phyloP scores from a whole-genome alignment of 2,113 vertebrate genomes.

The Tinamus guttatus region DNA sequence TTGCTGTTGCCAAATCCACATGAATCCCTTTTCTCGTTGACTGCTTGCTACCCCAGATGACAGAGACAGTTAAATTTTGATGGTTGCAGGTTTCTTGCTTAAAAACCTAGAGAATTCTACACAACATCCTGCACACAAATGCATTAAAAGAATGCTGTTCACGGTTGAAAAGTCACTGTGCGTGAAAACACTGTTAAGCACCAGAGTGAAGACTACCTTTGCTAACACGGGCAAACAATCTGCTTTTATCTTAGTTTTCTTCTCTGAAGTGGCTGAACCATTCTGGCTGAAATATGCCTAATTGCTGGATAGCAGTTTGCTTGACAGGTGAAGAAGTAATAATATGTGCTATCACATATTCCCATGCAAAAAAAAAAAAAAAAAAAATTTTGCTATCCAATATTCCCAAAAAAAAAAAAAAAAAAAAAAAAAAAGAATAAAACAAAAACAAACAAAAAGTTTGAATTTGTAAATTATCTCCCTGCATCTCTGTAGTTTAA shows the following conservation, averaged over 20 bases:
- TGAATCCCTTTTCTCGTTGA: neutral
- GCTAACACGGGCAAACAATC: neutral
- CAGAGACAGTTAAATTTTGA: neutral
- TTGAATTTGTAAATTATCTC: neutral
- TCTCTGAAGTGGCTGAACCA: neutral
- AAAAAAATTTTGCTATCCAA: neutral
- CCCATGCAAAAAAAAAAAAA: neutral
- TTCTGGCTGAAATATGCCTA: neutral
- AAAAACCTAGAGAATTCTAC: neutral
- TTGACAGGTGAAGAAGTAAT: neutral
- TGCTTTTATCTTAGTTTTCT: neutral
- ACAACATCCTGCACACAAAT: neutral
- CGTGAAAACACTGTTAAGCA: neutral
- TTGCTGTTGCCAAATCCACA: neutral
- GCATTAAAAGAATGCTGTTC: neutral
- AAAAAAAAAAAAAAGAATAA: neutral
- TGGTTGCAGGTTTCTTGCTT: neutral
- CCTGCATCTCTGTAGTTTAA: neutral
- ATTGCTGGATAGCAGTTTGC: neutral
- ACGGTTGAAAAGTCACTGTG: neutral
- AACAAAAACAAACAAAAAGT: no score
- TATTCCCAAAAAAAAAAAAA: neutral
- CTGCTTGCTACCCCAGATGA: neutral
- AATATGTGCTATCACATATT: neutral
- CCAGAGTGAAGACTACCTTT: neutral